Evolutionary conservation across 2,797 vertebrate species (phyloP), one percentile per base, ranked within the genome.

Genomic region (Etheostoma perlongum): DNA sequence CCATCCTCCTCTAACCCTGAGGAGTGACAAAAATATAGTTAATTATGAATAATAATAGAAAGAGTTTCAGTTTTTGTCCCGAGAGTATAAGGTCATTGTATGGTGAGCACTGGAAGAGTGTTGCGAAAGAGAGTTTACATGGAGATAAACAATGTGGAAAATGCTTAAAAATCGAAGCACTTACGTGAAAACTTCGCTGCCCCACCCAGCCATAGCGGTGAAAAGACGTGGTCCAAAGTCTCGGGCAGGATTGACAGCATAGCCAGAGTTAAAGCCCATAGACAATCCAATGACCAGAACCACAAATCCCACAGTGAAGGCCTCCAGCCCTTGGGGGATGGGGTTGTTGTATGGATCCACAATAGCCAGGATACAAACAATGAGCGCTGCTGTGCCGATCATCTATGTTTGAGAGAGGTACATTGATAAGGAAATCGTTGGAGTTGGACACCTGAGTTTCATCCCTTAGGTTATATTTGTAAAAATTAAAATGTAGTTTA

Each of bases 211-310:
- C 0, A 99, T 83, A n/a, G 98, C 83, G 0, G 98, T 97, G 89
- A 99, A 99, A 72, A 99, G 89, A 30, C 98, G 97, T 55, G 98
- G 98, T 5, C 98, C 98, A 0, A 99, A 89, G 89, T 99, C 98
- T 90, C 98, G 96, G 77, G 98, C 98, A 12, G 98, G 98, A 88
- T 99, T 99, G 67, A 99, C 97, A 0, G 98, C 98, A 0, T 99
- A 99, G 64, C 98, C 98, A 1, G 97, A 99, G 91, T 99, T 99
- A 89, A 99, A 98, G 83, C 98, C 98, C 98, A 99, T 99, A 7
- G 98, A 97, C 14, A 97, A 92, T 61, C 98, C 98, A 52, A 99
- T 99, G 86, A 98, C 97, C 0, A 99, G 92, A 79, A 99, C 96
- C 63, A 97, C 97, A 18, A 99, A 97, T 54, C 98, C 98, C 89